Base-by-base conservation (phyloP, 2,888 invertebrate species). In the Limnephilus lunatus region DNA sequence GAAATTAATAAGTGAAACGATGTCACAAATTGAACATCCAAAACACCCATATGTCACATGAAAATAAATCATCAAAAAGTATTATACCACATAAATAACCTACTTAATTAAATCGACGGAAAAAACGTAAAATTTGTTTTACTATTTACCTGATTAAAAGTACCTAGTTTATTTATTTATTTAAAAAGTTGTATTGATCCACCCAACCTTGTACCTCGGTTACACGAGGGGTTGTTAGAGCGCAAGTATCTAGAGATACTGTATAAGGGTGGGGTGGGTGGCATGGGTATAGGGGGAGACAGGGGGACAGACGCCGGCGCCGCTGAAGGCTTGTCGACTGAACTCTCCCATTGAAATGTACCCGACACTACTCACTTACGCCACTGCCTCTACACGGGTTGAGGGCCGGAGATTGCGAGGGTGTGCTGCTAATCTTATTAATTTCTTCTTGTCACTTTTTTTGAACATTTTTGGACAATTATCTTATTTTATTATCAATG, bases 301-400 rank as follows among this genome's bases (percentile, higher is more conserved):
- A 44, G 86, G 86, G 44, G 87, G 91, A 85, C 48, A 92, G 89
- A 82, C 91, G 91, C 92, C 92, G 92, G 93, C 93, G 92, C 91
- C 92, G 93, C 91, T 91, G 91, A 91, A 91, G 92, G 91, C 90
- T 91, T 90, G 91, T 90, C 92, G 91, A 90, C 92, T 91, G 91
- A 92, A 92, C 89, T 89, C 85, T 87, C 92, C 91, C 91, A 91
- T 92, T 92, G 93, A 93, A 93, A 93, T 93, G 93, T 90, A 15
- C 91, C 89, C 89, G 39, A 83, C 53, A 85, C 89, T 68, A 89
- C 89, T 85, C 39, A 44, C 89, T 53, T 53, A 48, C 68, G 83
- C 86, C 68, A 48, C 85, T 85, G 85, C 68, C 19, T 83, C 90
- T 81, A 39, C 85, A 39, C 35, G 68, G 68, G 68, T 68, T 68